Evolutionary conservation across 1,140 invertebrate genomes (phyloP).

Genomic region (Aphidius ervi): DNA sequence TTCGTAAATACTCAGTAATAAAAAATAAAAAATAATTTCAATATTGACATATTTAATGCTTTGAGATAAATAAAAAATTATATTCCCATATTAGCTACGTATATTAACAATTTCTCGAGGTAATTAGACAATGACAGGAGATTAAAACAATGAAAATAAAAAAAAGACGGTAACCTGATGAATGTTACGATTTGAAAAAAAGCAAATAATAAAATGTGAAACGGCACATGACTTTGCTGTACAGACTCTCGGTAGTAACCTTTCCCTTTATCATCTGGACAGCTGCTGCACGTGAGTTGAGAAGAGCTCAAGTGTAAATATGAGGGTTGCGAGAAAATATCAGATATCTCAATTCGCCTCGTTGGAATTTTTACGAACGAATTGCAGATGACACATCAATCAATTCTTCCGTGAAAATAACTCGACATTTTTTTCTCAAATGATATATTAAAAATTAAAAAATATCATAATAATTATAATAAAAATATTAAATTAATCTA

Average conservation of each 20-base stretch:
- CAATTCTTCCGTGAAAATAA: neutral
- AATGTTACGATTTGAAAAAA: constrained; percentile 9
- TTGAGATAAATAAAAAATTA: too few relatives aligned
- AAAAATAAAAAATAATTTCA: too few relatives aligned
- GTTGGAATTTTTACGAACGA: constrained; percentile 9
- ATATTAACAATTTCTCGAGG: too few relatives aligned
- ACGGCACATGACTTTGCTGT: constrained; percentile 12
- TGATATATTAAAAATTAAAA: neutral
- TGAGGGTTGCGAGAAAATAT: constrained; percentile 4
- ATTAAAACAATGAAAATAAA: neutral
- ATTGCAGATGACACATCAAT: constrained; percentile 12
- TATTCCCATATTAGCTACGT: too few relatives aligned
- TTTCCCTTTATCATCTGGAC: constrained; percentile 17
- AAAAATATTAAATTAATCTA: neutral
- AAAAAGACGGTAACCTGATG: too few relatives aligned
- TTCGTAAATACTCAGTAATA: too few relatives aligned
- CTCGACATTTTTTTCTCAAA: neutral
- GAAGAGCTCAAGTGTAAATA: constrained; percentile 8
- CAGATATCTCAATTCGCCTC: constrained; percentile 6
- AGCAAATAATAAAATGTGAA: neutral
- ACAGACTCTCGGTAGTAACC: constrained; percentile 5
- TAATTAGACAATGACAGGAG: neutral
- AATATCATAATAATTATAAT: neutral
- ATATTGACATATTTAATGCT: too few relatives aligned
- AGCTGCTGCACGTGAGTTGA: constrained; percentile 12